A percentile compares a stretch with the other conserved stretches of the same genome.
phyloP scores from a whole-genome alignment of 1,140 invertebrate genomes.

The Druon quercuslanigerum region DNA sequence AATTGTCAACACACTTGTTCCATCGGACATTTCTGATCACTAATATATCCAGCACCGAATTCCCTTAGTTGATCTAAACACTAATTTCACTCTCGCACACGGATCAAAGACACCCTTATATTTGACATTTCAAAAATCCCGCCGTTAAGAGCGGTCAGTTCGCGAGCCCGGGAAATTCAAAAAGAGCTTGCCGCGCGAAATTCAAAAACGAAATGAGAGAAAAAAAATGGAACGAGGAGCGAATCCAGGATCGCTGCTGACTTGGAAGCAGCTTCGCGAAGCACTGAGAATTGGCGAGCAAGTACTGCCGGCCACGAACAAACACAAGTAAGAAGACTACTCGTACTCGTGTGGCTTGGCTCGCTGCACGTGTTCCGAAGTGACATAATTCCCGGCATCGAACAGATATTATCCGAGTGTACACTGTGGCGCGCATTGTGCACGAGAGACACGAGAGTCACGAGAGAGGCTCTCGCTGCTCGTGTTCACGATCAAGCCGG shows the following conservation, averaged over 20 bases:
- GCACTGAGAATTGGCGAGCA: conserved; percentile 33
- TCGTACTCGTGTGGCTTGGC: conserved; percentile 17
- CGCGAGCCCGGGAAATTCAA: neutral
- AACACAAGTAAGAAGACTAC: conserved; percentile 38
- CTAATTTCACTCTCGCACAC: too few species aligned
- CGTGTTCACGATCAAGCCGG: conserved; percentile 32
- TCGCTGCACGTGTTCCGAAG: conserved; percentile 50
- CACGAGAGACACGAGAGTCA: conserved; percentile 50
- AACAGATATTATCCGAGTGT: conserved; percentile 51
- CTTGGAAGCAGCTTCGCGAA: conserved; percentile 35
- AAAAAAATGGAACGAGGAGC: conserved; percentile 34
- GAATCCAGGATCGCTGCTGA: conserved; percentile 25
- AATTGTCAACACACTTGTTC: too few species aligned
- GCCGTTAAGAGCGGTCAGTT: neutral
- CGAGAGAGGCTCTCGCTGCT: conserved; percentile 40
- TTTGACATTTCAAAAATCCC: too few species aligned
- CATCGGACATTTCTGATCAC: too few species aligned
- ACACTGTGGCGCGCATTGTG: conserved; percentile 40
- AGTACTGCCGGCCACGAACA: neutral
- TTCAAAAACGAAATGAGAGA: conserved; percentile 11
- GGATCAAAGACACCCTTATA: too few species aligned
- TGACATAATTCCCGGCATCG: conserved; percentile 59
- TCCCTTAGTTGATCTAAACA: too few species aligned
- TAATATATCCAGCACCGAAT: too few species aligned
- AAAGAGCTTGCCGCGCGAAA: neutral